Evolutionary conservation across 92 coral and sea anemone species (phyloP), one percentile per base, ranked within the genome.

Genomic region (Ricordea florida): DNA sequence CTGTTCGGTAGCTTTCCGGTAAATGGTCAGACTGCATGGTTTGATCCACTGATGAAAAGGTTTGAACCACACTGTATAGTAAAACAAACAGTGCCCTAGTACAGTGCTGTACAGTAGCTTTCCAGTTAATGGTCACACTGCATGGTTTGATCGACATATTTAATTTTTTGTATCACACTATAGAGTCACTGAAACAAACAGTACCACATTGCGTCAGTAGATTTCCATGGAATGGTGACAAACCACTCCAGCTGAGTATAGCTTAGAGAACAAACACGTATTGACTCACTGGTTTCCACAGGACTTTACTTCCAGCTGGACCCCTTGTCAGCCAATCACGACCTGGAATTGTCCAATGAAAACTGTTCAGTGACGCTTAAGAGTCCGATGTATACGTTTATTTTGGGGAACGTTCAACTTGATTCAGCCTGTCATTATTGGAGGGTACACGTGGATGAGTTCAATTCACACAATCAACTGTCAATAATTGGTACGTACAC

Each of bases 381-480:
- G 62, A 91, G 97, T 27, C 97, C 97, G 2, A 83, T 87, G 76
- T 91, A 91, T 66, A 76, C 93, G 6, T 91, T 83, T 42, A 91
- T 91, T 14, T 71, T 91, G 55, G 97, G 97, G 0, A 83, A 91
- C 64, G 90, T 84, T 6, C 79, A 87, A 34, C 69, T 91, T 30
- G 52, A 84, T 2, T 70, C 85, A 4, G 97, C 93, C 25, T 87
- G 90, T 45, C 97, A 91, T 81, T 91, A 91, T 27, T 91, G 97
- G 97, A 91, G 97, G 50, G 77, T 91, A 14, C 93, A 88, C 38
- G 93, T 87, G 60, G 97, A 91, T 71, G 90, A 88, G 37, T 91
- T 91, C 41, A 87, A 60, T 75, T 83, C 93, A 10, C 88, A 90
- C 6, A 91, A 91, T 56, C 79, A 78, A 60, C 88, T 91, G 15